phyloP scores from a whole-genome alignment of 2,888 invertebrate species.

The Lithophane socia region DNA sequence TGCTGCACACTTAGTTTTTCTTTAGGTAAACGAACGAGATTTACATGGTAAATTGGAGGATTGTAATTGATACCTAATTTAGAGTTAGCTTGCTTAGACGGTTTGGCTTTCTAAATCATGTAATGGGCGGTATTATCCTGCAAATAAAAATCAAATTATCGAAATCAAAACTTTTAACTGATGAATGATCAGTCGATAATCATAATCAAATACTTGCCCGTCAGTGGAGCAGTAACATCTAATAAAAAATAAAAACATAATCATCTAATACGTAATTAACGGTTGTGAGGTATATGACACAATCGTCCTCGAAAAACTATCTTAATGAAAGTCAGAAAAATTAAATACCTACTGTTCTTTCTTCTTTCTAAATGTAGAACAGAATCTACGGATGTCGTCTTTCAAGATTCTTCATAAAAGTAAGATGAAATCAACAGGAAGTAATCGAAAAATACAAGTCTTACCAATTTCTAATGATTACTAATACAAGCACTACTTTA shows the following conservation, averaged over 20 bases:
- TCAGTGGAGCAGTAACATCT: too few relatives aligned
- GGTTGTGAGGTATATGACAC: too few relatives aligned
- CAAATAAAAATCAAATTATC: neutral
- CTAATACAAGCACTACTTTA: slow-evolving; percentile 16
- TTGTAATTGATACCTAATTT: slow-evolving; percentile 3
- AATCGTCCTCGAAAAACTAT: neutral
- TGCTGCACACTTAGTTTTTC: neutral
- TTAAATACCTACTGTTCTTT: too few relatives aligned
- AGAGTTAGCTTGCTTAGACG: neutral
- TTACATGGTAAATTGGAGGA: neutral
- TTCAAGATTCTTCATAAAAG: neutral
- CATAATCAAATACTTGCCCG: too few relatives aligned
- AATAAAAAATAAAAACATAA: too few relatives aligned
- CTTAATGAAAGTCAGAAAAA: neutral
- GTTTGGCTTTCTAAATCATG: neutral
- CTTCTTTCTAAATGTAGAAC: neutral
- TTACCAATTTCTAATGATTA: slow-evolving; percentile 21
- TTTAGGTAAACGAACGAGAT: neutral
- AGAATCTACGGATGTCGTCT: neutral
- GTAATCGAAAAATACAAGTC: slow-evolving; percentile 1
- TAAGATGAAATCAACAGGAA: slow-evolving; percentile 16
- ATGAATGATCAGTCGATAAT: neutral
- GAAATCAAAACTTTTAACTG: neutral
- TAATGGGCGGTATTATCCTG: neutral
- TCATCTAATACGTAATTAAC: neutral